These are phyloP conservation scores for Rhabdornis inornatus DNA, from an alignment of 2,113 vertebrate genomes.

Conservation along the genomic window DNA sequence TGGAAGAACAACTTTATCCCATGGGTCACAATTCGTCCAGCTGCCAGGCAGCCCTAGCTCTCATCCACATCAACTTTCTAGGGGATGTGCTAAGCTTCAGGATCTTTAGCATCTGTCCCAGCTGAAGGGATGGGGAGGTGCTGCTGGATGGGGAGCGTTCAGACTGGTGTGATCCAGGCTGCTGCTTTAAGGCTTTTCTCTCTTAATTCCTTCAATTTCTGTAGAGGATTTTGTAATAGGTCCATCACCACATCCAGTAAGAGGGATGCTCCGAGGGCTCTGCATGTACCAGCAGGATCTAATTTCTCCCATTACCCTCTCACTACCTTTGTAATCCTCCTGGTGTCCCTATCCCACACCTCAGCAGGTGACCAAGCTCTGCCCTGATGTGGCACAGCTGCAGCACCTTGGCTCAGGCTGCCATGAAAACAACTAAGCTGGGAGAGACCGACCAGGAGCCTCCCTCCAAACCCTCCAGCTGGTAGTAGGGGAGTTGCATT, in stretches of 20 bases:
- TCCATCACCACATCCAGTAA: background rate
- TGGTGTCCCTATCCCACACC: background rate
- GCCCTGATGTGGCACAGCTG: background rate
- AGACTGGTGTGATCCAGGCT: background rate
- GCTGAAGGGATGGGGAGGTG: background rate
- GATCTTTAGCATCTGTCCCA: background rate
- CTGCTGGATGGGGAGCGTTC: background rate
- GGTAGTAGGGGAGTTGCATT: rapidly evolving
- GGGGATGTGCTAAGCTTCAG: background rate
- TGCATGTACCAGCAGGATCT: background rate
- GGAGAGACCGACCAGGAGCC: rapidly evolving
- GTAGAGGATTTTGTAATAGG: background rate
- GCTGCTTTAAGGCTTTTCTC: background rate
- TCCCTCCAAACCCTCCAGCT: background rate
- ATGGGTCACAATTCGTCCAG: rapidly evolving
- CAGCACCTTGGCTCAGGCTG: background rate
- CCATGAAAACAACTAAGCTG: background rate
- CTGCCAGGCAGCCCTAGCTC: background rate
- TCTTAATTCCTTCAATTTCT: background rate
- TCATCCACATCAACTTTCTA: background rate
- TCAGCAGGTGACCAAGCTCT: background rate
- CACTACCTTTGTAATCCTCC: background rate
- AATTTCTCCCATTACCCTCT: background rate
- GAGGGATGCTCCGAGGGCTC: background rate
- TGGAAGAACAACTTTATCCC: background rate